Evolutionary conservation across 1,140 invertebrate species (phyloP), one percentile per base, ranked within the genome.

Genomic region (Trichomalopsis sarcophagae): DNA sequence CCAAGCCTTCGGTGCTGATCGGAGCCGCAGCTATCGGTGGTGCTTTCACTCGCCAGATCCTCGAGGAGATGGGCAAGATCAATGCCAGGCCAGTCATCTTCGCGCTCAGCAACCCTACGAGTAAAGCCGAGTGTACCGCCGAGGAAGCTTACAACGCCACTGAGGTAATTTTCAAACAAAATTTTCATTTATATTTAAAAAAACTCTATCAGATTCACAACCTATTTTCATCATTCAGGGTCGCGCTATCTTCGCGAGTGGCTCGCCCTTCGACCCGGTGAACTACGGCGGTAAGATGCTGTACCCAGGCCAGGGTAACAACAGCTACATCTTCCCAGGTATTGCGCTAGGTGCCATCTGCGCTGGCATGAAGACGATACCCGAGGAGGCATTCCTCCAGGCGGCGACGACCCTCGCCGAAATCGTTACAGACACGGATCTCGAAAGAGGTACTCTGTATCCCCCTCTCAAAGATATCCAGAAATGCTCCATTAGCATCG

Each of bases 41-140:
- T 75, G 97, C 97, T 13, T 99, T 99, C 91, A 98, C 96, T 0
- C 93, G 95, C 30, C 95, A 96, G 81, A 97, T 99, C 88, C 93
- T 99, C 9, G 92, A 95, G 86, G 94, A 95, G 88, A 99, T 99
- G 98, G 97, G 94, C 5, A 93, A 93, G 27, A 94, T 96, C 89
- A 97, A 97, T 90, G 94, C 95, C 21, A 93, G 93, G 50, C 98
- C 98, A 0, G 95, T 99, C 66, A 98, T 99, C 84, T 99, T 99
- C 93, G 98, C 98, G 21, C 94, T 99, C 2, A 99, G 98, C 89
- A 99, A 99, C 94, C 98, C 98, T 69, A 99, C 98, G 14, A 96
- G 95, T 91, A 98, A 99, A 94, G 98, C 98, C 5, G 98, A 99
- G 93, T 99, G 98, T 90, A 99, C 98, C n/a, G 98, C 98, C 27